Evolutionary conservation across 2,888 invertebrate species (phyloP).

Genomic region (Ganaspis brasiliensis): DNA sequence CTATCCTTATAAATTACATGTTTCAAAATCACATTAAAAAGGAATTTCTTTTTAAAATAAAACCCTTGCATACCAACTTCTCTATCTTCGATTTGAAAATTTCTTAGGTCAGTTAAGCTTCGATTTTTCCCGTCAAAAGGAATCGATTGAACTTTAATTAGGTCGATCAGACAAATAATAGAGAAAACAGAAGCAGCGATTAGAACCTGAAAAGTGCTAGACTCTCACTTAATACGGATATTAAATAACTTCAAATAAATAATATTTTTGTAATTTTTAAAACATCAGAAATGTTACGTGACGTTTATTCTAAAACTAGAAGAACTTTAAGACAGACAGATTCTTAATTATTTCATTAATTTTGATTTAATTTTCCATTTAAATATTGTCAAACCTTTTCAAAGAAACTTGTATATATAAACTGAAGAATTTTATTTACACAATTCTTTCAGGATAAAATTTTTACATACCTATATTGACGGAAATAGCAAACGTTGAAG

Average conservation of each 20-base stretch:
- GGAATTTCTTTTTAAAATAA: no score
- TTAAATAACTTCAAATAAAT: no score
- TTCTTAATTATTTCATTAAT: no score
- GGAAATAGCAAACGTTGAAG: slow-evolving; percentile 9
- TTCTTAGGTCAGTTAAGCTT: neutral
- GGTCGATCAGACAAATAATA: slow-evolving; percentile 8
- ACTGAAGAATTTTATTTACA: neutral
- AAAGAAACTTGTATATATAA: neutral
- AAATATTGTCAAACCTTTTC: neutral
- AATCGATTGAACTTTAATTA: slow-evolving; percentile 21
- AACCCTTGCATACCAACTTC: no score
- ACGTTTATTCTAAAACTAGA: no score
- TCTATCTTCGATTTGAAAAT: no score
- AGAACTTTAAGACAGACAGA: no score
- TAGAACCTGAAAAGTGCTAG: neutral
- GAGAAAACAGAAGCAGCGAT: neutral
- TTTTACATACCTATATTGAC: neutral
- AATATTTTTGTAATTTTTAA: neutral
- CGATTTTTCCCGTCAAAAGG: neutral
- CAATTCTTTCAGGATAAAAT: neutral
- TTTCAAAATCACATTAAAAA: no score
- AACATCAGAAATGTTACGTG: no score
- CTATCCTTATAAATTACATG: no score
- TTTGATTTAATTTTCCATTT: neutral
- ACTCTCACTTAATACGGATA: neutral